Evolutionary conservation across 2,797 vertebrate species (phyloP).

Genomic region (Nyctibius grandis): DNA sequence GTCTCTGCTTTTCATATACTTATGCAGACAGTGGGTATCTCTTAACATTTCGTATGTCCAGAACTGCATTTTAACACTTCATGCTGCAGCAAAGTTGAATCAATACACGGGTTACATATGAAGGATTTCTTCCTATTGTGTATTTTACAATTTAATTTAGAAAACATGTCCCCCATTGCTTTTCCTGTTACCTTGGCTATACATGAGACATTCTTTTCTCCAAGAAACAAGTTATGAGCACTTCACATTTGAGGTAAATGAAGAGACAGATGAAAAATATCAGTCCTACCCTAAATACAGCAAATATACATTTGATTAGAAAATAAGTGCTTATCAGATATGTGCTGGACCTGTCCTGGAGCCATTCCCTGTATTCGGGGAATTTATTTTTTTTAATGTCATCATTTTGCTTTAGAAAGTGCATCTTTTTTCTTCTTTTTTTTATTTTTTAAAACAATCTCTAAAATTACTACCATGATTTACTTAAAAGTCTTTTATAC

Average conservation of each 20-base stretch:
- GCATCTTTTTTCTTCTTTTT: fast-evolving
- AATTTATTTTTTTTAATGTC: neutral
- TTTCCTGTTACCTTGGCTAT: neutral
- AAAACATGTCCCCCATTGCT: neutral
- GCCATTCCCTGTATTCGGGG: neutral
- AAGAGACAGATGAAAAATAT: neutral
- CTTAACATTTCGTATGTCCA: neutral
- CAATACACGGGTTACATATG: neutral
- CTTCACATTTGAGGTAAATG: neutral
- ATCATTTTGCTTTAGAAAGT: neutral
- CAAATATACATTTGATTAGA: neutral
- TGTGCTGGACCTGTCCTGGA: neutral
- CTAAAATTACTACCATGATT: neutral
- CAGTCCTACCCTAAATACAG: neutral
- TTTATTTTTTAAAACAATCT: neutral
- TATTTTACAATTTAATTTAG: neutral
- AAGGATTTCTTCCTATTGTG: neutral
- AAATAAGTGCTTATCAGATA: neutral
- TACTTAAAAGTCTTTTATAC: neutral
- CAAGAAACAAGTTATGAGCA: neutral
- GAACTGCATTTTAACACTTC: neutral
- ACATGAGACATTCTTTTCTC: neutral
- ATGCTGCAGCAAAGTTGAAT: neutral
- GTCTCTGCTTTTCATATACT: neutral
- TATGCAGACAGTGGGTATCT: neutral